Evolutionary conservation across 2,888 invertebrate genomes (phyloP).

Genomic region (Eremobia ochroleuca): DNA sequence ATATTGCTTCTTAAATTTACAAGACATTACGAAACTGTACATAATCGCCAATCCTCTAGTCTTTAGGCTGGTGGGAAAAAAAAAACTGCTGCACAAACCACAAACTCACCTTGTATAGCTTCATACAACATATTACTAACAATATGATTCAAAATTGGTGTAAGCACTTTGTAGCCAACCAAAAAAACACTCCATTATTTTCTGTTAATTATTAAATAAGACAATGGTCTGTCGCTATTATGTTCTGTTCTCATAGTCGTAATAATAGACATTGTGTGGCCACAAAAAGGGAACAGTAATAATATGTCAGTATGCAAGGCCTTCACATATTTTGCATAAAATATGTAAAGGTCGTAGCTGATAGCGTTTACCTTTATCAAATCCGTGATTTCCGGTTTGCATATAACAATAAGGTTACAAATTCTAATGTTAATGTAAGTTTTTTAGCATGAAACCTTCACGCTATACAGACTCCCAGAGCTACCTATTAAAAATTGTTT

Average conservation of each 20-base stretch:
- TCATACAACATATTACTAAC: background rate
- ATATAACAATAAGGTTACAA: background rate
- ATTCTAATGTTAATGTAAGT: background rate
- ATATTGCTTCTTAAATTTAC: background rate
- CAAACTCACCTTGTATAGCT: background rate
- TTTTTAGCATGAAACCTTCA: background rate
- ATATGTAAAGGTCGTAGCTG: constrained; percentile 31
- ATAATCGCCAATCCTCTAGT: background rate
- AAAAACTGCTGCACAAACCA: background rate
- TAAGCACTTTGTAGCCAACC: background rate
- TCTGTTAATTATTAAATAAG: constrained; percentile 18
- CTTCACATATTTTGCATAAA: constrained; percentile 39
- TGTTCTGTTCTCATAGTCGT: constrained; percentile 35
- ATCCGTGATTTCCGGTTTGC: constrained; percentile 5
- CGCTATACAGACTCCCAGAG: background rate
- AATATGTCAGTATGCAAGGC: constrained; percentile 23
- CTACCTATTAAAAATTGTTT: background rate
- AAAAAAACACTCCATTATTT: constrained; percentile 9
- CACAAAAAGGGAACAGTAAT: constrained; percentile 22
- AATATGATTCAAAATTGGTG: background rate
- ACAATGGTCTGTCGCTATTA: constrained; percentile 39
- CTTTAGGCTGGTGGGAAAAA: too few relatives aligned
- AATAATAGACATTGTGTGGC: constrained; percentile 42
- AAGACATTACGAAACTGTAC: background rate
- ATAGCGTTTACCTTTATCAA: constrained; percentile 24